Percentiles rank a stretch among this genome's conserved stretches.
phyloP scores from a whole-genome alignment of 2,113 vertebrate genomes.

The Zosterops hypoxanthus region DNA sequence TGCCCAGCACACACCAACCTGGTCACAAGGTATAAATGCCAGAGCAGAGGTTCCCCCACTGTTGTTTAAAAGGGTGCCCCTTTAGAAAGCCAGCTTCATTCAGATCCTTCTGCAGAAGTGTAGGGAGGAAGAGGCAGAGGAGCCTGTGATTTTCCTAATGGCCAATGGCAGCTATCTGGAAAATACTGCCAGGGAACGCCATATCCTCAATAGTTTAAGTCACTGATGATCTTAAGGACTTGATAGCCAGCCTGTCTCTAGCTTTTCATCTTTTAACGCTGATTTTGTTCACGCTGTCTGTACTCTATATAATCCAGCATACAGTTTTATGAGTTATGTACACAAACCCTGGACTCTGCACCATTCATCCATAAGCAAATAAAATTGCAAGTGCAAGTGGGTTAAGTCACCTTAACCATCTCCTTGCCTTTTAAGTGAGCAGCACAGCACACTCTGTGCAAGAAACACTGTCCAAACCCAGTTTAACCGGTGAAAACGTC shows the following conservation, averaged over 20 bases:
- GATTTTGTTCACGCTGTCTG: neutral
- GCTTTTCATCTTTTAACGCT: neutral
- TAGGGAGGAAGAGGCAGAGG: neutral
- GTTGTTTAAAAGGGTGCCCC: neutral
- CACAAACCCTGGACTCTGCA: neutral
- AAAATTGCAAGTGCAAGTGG: rapidly evolving
- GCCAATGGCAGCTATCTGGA: neutral
- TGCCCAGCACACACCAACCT: neutral
- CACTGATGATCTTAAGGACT: neutral
- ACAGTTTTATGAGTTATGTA: neutral
- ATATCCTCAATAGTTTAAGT: neutral
- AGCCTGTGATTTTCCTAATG: neutral
- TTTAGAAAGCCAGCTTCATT: neutral
- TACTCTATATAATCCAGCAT: neutral
- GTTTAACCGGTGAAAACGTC: rapidly evolving
- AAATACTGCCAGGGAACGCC: neutral
- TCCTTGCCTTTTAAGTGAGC: neutral
- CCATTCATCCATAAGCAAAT: no score
- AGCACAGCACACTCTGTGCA: rapidly evolving
- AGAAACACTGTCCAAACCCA: neutral
- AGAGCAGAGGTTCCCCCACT: neutral
- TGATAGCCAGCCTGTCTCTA: neutral
- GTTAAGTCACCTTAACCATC: neutral
- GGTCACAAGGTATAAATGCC: neutral
- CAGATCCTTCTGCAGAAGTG: neutral